Conservation (phyloP, 2,888 invertebrate species). For the Tipula unca region DNA sequence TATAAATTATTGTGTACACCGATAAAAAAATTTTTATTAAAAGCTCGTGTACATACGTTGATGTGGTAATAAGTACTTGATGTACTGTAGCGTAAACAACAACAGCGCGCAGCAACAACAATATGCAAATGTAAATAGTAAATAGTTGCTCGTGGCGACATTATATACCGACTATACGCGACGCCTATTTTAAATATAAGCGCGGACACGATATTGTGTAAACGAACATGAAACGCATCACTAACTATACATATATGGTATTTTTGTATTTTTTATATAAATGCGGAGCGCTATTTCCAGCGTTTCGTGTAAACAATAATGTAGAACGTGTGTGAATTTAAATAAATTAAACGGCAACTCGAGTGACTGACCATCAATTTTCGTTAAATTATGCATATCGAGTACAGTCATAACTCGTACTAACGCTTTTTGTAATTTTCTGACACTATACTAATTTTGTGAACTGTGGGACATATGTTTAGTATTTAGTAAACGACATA, state of each 20-base stretch:
- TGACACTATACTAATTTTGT: too few relatives aligned
- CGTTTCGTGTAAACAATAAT: not conserved
- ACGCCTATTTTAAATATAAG: not conserved
- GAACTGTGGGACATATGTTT: too few relatives aligned
- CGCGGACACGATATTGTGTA: not conserved
- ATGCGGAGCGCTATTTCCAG: not conserved
- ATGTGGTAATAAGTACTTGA: not conserved
- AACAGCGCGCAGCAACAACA: not conserved
- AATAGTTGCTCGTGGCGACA: not conserved
- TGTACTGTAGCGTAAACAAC: not conserved
- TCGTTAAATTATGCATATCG: too few relatives aligned
- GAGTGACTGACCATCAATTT: too few relatives aligned
- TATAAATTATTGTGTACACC: not conserved
- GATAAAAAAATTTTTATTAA: not conserved
- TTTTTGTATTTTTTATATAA: not conserved
- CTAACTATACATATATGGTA: not conserved
- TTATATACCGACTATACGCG: not conserved
- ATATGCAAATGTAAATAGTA: not conserved
- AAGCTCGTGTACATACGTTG: not conserved
- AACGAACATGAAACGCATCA: not conserved
- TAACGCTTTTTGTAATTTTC: too few relatives aligned
- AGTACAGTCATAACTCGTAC: too few relatives aligned
- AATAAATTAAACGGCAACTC: too few relatives aligned
- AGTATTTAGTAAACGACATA: too few relatives aligned
- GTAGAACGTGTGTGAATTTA: too few relatives aligned